A percentile compares a stretch with the other conserved stretches of the same genome.
Evolutionary conservation across 2,888 invertebrate species (phyloP).

Genomic region (Lasioglossum calceatum): DNA sequence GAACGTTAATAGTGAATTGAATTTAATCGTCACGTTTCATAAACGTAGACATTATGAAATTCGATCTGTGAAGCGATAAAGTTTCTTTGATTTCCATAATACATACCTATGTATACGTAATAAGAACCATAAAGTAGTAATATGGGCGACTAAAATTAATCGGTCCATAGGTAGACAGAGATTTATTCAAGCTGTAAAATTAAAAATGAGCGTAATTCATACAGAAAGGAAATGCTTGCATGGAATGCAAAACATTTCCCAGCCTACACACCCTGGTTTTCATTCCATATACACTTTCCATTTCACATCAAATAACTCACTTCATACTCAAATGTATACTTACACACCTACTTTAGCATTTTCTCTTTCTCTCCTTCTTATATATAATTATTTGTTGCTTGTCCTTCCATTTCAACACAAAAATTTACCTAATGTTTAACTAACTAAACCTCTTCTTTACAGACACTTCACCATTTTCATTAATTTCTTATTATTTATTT

Average conservation of each 20-base stretch:
- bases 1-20: not conserved
- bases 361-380: not conserved
- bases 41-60: not conserved
- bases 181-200: no score
- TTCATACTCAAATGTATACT: constrained; percentile 2
- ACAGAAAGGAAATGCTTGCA: not conserved
- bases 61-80: not conserved
- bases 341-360: not conserved
- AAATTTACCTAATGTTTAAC: not conserved
- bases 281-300: not conserved
- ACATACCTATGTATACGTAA: not conserved
- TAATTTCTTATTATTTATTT: no score
- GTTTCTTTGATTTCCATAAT: not conserved
- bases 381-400: not conserved
- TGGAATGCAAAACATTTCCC: not conserved
- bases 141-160: not conserved
- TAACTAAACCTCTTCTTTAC: not conserved
- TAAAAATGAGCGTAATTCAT: not conserved
- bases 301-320: constrained; percentile 6
- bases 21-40: not conserved
- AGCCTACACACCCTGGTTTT: constrained; percentile 1
- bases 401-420: not conserved
- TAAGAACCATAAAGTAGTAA: not conserved
- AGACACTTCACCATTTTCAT: not conserved
- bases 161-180: not conserved